Evolutionary conservation across 1,140 invertebrate species (phyloP), one percentile per base, ranked within the genome.

Genomic region (Ceratina calcarata): DNA sequence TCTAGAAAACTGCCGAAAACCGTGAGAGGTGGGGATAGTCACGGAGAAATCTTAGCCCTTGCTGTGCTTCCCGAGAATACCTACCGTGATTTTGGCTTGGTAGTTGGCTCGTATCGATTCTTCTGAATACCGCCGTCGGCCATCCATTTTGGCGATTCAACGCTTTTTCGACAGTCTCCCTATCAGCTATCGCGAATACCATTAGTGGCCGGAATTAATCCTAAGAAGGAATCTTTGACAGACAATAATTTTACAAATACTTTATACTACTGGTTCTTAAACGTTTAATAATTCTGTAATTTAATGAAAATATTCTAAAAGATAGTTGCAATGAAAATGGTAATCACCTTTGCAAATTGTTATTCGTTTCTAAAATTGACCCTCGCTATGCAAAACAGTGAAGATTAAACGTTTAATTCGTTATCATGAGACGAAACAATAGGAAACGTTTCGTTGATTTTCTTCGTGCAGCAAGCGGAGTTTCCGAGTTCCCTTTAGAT

Each of bases 1-100:
- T 81, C 78, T 87, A 78, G 76, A 83, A 45, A 45, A 85, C 55
- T 57, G 67, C 22, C 51, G 66, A 70, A 60, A 79, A 75, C 22
- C 70, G 20, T 20, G 24, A 61, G 51, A 71, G 60, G 51, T 22
- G 51, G n/a, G 20, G 24, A 18, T 20, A 20, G n/a, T 51, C 15
- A 2, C 51, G n/a, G 16, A 12, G 45, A 72, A 62, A 81, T 65
- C 73, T 74, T 73, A 72, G 32, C 58, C 51, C n/a, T 69, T 16
- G 20, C 67, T 24, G 24, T 13, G 22, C 13, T 53, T 7, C n/a
- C 51, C 73, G 53, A 45, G 32, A 22, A 49, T 49, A n/a, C 3
- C 3, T 57, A 27, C 24, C 75, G 82, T 77, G 73, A 82, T 83
- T 71, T 73, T 18, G 57, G 51, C 62, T 58, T 27, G 16, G 51